Evolutionary conservation across 2,888 invertebrate species (phyloP).

Genomic region (Pandemis heparana): DNA sequence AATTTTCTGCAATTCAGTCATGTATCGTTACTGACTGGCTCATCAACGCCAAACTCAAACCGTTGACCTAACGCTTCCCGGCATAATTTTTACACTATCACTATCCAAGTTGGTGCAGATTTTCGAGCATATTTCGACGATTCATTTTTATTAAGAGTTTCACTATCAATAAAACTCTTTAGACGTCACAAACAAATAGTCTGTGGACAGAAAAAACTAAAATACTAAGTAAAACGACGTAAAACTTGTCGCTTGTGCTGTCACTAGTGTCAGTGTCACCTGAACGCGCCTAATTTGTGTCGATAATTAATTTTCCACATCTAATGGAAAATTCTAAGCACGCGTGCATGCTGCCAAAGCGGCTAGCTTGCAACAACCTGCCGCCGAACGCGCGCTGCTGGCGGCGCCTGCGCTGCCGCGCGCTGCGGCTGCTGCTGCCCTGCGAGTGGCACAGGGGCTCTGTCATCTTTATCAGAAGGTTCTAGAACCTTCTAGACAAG

Average conservation of each 20-base stretch:
- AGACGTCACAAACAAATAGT: too few relatives aligned
- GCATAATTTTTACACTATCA: too few relatives aligned
- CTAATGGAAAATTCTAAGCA: conserved; percentile 50
- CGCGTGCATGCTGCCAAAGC: conserved; percentile 58
- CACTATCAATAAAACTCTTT: too few relatives aligned
- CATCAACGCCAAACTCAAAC: too few relatives aligned
- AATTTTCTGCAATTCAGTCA: too few relatives aligned
- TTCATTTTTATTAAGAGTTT: too few relatives aligned
- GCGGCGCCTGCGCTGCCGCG: conserved; percentile 27
- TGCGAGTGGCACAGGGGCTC: conserved; percentile 62
- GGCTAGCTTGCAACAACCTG: conserved; percentile 49
- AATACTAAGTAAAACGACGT: not conserved
- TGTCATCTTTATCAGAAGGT: conserved; percentile 54
- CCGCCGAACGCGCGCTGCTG: conserved; percentile 58
- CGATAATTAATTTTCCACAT: not conserved
- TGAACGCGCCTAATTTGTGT: not conserved
- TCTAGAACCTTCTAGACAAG: too few relatives aligned
- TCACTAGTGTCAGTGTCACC: not conserved
- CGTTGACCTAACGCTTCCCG: too few relatives aligned
- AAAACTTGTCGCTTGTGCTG: not conserved
- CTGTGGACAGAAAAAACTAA: too few relatives aligned
- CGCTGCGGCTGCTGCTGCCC: conserved; percentile 47
- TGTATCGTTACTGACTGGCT: too few relatives aligned
- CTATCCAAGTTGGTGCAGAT: too few relatives aligned
- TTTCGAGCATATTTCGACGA: too few relatives aligned